Evolutionary conservation across 2,797 vertebrate species (phyloP), one percentile per base, ranked within the genome.

Genomic region (Micropoecilia bifurca): DNA sequence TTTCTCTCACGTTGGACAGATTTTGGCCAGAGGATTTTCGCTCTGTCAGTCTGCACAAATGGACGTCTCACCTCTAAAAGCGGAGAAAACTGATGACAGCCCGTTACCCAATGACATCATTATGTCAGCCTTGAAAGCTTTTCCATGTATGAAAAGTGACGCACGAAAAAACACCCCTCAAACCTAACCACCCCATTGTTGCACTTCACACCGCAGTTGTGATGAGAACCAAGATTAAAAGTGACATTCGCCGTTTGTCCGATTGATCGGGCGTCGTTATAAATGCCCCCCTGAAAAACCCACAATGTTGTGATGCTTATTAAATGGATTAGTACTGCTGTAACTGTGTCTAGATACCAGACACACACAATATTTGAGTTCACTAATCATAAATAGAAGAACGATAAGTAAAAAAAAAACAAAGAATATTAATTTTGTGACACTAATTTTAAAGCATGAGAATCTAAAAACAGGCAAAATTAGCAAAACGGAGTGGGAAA

Each of bases 111-210:
- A 66, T 68, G 14, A 12, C 47, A 46, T 73, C 85, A 82, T 72
- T 71, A 16, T 76, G 36, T 43, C 55, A 72, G 43, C 74, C 63
- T 45, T 85, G 47, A 81, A 89, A 85, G 79, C 74, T 74, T 85
- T 81, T 74, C 39, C 48, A 6, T 81, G 74, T 81, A 73, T 45
- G 46, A 78, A 76, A 88, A 61, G 74, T 75, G 80, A 79, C 80
- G 53, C 71, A 57, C 41, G 20, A 10, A 80, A 71, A 81, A 76
- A 78, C 36, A 28, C 46, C 71, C 68, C 76, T 45, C 66, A 43
- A 43, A 50, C 43, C 6, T 5, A 46, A 50, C 41, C 48, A n/a
- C 41, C 66, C 28, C 25, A 66, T 39, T 28, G 57, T 57, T 75
- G 48, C 45, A 73, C 75, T 63, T 80, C 73, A 78, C 73, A 61